Evolutionary conservation across 1,140 invertebrate species (phyloP), one percentile per base, ranked within the genome.

Genomic region (Drosophila navojoa): DNA sequence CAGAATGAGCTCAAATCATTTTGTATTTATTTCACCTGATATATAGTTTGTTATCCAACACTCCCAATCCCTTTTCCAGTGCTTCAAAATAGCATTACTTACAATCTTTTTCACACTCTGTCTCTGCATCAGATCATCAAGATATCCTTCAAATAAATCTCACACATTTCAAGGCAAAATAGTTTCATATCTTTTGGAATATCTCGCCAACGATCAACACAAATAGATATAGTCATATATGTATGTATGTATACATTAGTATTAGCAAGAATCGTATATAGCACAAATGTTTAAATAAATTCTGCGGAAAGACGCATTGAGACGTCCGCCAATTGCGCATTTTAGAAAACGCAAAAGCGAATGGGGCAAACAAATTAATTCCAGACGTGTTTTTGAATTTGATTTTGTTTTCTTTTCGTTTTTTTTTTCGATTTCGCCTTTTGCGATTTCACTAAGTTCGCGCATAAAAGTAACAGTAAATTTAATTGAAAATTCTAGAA

Each of bases 251-350:
- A 45, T 59, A 25, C 47, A 45, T 38, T 52, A 74, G 57, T 61
- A 75, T 67, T 78, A 72, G 79, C 77, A 55, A 59, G 42, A 40
- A 29, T 62, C 55, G 50, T 61, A 72, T 81, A 68, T 70, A 79
- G 52, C 76, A 42, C 49, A 78, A 78, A 76, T 60, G 81, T 80
- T 77, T 38, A 69, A 86, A 85, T 72, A 60, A 70, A 78, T 85
- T 71, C 42, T 16, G 29, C 60, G 15, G 47, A 25, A 55, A 68
- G 59, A 47, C 62, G 22, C 61, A 45, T 68, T 59, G 19, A 40
- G 38, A 47, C 77, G 66, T 57, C 13, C 66, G 59, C 55, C 50
- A 85, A 85, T 80, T 84, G 80, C 81, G 80, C 80, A 77, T 80
- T 85, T 73, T 35, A 59, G 42, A 85, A 85, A 77, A 69, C 45